Evolutionary conservation across 2,797 vertebrate species (phyloP), one percentile per base, ranked within the genome.

Genomic region (Anguilla obscura): DNA sequence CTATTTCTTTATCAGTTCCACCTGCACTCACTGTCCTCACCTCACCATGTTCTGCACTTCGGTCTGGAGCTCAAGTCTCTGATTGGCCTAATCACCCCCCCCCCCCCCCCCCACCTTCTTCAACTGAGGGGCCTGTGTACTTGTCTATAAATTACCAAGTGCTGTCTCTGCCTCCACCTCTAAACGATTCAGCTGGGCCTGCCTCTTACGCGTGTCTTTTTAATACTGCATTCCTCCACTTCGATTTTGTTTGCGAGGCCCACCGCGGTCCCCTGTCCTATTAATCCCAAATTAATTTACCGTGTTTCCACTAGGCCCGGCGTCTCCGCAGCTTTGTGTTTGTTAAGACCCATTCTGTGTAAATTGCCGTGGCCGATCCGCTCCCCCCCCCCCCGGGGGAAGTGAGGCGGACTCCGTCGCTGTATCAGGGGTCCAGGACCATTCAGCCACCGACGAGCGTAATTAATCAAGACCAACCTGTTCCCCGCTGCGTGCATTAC

Each of bases 251-350:
- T 52, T 58, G 21, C 63, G 36, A 5, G 18, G n/a, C 71, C 24
- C 21, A 10, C n/a, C 30, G 40, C 18, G 45, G 74, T 66, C 87
- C 85, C 85, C n/a, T 1, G 45, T 80, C 74, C 74, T 33, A 83
- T 86, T 83, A 69, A 69, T 86, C 76, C 14, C 27, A 86, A 89
- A 74, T 86, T 84, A 80, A 84, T 58, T 88, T 69, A 3, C 45
- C 16, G 74, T 18, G 74, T 79, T 76, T 76, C 71, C 71, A 60
- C 84, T 36, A 10, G 76, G 63, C 82, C 74, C 54, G 36, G 21
- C 54, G 24, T 52, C 33, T 3, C 27, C 33, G 6, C 84, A 5
- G 40, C 27, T 85, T 69, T 69, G 45, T 88, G 66, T 58, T 88
- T 33, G 30, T 69, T 56, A 85, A 58, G 9, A 50, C 21, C 58